Conservation (phyloP, 2,113 vertebrate species). For the Parus major region DNA sequence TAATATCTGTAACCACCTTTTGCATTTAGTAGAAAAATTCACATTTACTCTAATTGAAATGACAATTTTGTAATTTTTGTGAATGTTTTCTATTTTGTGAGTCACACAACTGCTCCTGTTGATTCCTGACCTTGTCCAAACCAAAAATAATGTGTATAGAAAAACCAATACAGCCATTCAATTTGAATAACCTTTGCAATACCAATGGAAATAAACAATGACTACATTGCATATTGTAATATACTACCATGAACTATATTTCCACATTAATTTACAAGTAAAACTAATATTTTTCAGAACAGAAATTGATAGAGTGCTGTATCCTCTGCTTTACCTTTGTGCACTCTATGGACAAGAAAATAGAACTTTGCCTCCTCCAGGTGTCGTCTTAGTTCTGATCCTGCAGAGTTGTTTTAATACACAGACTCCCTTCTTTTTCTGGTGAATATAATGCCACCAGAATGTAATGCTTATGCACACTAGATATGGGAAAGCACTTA, state of each 20-base stretch:
- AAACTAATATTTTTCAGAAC: background rate
- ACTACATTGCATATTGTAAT: fast-evolving
- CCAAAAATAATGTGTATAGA: fast-evolving
- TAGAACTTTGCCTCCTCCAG: background rate
- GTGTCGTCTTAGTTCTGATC: background rate
- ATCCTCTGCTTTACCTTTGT: background rate
- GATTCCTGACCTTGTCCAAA: background rate
- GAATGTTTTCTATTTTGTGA: background rate
- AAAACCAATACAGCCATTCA: background rate
- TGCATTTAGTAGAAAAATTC: background rate
- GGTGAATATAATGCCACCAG: background rate
- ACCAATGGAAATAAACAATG: background rate
- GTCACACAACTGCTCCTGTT: background rate
- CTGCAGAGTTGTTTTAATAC: background rate
- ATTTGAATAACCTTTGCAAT: background rate
- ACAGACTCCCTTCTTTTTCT: background rate
- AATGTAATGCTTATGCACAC: background rate
- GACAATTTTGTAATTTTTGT: background rate
- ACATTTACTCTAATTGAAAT: background rate
- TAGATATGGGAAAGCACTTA: background rate
- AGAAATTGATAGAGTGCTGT: background rate
- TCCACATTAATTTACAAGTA: background rate
- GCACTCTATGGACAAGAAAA: background rate
- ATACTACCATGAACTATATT: background rate
- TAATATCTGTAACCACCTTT: background rate